Evolutionary conservation across 2,113 vertebrate species (phyloP).

Genomic region (Puma concolor): DNA sequence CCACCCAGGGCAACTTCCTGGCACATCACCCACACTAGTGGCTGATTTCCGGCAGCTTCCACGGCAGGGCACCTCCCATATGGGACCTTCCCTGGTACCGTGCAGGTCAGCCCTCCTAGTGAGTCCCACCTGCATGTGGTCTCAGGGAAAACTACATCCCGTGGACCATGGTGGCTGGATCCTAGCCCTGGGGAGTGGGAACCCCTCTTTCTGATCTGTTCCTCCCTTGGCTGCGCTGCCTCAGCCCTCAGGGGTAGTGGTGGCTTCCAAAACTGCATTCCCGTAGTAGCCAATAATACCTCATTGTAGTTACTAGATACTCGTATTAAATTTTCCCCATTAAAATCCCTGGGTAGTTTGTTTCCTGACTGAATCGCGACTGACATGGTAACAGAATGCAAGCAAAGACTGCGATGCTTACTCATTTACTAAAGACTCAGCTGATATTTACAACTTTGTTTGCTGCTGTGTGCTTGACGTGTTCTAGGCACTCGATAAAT

Average conservation of each 20-base stretch:
- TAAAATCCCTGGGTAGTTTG: not conserved
- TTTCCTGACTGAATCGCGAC: not conserved
- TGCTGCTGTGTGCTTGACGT: not conserved
- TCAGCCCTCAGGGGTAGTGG: not conserved
- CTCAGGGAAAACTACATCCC: not conserved
- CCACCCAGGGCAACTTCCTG: not conserved
- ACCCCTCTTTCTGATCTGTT: not conserved
- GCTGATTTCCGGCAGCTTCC: not conserved
- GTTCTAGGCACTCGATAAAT: not conserved
- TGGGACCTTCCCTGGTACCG: not conserved
- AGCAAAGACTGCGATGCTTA: slow-evolving; percentile 30
- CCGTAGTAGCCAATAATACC: not conserved
- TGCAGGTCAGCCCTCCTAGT: not conserved
- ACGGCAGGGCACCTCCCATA: not conserved
- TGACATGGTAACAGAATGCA: not conserved
- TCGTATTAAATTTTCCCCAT: not conserved
- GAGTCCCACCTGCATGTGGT: no score
- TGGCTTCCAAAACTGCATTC: not conserved
- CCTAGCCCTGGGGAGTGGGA: not conserved
- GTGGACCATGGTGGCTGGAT: rapidly evolving
- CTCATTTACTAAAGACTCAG: not conserved
- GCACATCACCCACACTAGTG: not conserved
- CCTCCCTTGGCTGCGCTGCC: not conserved
- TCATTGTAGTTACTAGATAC: not conserved
- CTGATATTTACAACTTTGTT: not conserved